Percentiles rank a stretch among this genome's conserved stretches.
These are phyloP conservation scores for Oligia fasciuncula DNA, from an alignment of 2,888 invertebrate genomes.

Conservation along the genomic window DNA sequence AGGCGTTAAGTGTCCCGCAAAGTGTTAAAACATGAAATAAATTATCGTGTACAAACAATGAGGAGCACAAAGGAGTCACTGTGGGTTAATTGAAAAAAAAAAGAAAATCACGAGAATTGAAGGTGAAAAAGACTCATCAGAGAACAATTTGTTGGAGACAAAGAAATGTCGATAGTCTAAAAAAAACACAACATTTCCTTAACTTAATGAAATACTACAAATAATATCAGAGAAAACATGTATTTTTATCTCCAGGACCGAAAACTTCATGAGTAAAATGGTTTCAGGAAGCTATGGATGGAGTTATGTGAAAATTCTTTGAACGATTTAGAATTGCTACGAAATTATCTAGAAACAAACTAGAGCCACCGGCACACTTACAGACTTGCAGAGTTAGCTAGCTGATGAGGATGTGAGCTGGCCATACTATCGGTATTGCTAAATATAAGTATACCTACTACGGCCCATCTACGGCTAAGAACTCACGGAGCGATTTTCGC, in stretches of 20 bases:
- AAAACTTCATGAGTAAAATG: background rate
- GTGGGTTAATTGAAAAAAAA: background rate
- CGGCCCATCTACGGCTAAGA: no score
- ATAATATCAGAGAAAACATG: background rate
- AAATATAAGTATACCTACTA: background rate
- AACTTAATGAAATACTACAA: constrained; percentile 22
- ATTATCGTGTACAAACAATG: background rate
- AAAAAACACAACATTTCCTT: background rate
- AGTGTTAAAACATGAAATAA: background rate
- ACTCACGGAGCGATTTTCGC: no score
- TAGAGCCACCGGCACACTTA: background rate
- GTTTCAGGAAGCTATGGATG: background rate
- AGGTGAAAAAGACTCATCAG: background rate
- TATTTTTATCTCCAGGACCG: background rate
- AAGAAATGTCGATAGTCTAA: constrained; percentile 15
- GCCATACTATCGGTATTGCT: background rate
- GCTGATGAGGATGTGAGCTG: background rate
- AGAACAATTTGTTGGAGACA: constrained; percentile 1
- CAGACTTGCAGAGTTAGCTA: constrained; percentile 6
- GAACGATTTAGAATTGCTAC: constrained; percentile 1
- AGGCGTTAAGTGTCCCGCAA: no score
- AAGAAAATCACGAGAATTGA: background rate
- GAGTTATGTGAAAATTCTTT: constrained; percentile 6
- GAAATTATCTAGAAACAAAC: constrained; percentile 3
- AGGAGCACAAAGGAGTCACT: background rate